Percentiles rank a stretch among this genome's conserved stretches.
These are phyloP conservation scores for Ylistrum balloti DNA, from an alignment of 1,140 invertebrate species.

Conservation along the genomic window DNA sequence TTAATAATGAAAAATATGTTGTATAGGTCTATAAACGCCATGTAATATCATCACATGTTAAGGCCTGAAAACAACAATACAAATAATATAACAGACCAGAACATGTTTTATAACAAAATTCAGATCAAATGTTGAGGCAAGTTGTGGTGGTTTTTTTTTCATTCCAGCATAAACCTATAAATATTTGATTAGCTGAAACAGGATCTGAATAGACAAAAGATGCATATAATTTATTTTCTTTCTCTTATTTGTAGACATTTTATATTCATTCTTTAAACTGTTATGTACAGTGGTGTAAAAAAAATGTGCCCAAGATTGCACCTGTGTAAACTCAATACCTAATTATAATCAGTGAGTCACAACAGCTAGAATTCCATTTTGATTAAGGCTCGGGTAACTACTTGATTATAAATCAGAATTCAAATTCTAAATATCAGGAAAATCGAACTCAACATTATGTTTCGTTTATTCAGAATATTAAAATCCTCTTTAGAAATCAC, in stretches of 20 bases:
- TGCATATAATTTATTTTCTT: constrained; percentile 28
- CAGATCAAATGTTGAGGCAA: background rate
- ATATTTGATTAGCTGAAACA: background rate
- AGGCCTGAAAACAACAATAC: background rate
- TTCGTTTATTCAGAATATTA: background rate
- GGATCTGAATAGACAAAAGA: constrained; percentile 1
- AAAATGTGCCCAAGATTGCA: constrained; percentile 8
- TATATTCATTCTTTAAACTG: constrained; percentile 40
- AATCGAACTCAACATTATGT: background rate
- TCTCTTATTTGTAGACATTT: constrained; percentile 5
- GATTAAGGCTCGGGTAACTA: background rate
- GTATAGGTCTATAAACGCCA: background rate
- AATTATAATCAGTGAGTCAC: background rate
- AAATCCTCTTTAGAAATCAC: background rate
- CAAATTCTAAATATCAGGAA: background rate
- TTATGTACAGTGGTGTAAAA: background rate
- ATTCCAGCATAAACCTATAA: background rate
- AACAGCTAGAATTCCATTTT: background rate
- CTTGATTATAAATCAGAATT: background rate
- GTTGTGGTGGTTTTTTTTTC: background rate
- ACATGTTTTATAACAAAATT: constrained; percentile 36
- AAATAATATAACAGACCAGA: background rate
- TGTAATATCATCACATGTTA: background rate
- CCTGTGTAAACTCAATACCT: background rate
- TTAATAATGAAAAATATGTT: background rate